Conservation (phyloP, 2,113 vertebrate genomes). For the Chlamydotis undulata region DNA sequence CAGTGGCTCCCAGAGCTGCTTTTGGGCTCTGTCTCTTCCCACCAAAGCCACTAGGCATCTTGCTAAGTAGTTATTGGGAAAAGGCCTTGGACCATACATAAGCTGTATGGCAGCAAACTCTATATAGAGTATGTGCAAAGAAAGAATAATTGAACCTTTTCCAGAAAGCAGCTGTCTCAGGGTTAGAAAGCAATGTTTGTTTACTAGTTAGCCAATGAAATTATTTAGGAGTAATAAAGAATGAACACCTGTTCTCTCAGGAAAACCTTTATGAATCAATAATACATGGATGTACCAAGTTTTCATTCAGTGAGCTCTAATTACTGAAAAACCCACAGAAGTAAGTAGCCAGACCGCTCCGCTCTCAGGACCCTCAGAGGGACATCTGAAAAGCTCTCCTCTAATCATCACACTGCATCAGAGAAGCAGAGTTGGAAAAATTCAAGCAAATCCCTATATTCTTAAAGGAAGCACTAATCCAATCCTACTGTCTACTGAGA, state of each 20-base stretch:
- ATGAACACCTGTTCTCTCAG: not conserved
- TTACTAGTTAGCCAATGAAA: not conserved
- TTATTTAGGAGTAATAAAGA: not conserved
- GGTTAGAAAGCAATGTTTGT: not conserved
- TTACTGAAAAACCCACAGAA: not conserved
- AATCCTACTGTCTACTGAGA: not conserved
- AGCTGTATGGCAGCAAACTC: not conserved
- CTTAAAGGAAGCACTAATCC: constrained; percentile 11
- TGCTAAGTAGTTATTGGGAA: not conserved
- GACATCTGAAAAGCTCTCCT: not conserved
- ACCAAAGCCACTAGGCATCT: not conserved
- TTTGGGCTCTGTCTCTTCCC: not conserved
- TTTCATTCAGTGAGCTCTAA: not conserved
- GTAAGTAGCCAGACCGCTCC: not conserved
- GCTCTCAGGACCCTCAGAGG: not conserved
- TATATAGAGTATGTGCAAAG: not conserved
- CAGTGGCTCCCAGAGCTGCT: not conserved
- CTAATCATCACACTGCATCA: not conserved
- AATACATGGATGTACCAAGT: not conserved
- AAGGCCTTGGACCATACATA: not conserved
- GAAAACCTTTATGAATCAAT: not conserved
- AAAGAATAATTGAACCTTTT: not conserved
- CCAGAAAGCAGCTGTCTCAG: not conserved
- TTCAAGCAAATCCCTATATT: not conserved
- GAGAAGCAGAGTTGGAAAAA: not conserved